These are phyloP conservation scores for Paracanthobrama guichenoti DNA, from an alignment of 2,113 vertebrate species.

Conservation along the genomic window DNA sequence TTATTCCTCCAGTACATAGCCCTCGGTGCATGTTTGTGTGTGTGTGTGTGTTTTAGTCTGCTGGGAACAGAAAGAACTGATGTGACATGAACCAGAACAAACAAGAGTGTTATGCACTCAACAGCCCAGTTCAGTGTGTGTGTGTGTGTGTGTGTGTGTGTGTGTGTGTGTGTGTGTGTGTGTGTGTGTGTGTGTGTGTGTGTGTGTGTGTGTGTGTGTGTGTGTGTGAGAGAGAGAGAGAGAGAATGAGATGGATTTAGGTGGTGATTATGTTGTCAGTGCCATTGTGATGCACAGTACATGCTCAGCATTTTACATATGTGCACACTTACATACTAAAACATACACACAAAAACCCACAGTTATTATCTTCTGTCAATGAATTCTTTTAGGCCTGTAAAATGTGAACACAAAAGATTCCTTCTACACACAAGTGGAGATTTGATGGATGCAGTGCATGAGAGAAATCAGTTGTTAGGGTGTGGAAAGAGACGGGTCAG, in stretches of 20 bases:
- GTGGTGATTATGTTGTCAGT: constrained; percentile 17
- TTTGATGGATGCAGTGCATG: background rate
- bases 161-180: background rate
- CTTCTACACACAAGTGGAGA: background rate
- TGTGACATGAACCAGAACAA: constrained; percentile 36
- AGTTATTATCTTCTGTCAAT: background rate
- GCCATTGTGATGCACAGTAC: background rate
- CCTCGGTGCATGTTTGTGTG: background rate
- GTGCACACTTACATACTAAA: background rate
- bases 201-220: background rate
- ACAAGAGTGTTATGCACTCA: constrained; percentile 32
- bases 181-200: background rate
- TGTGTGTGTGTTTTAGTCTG: constrained; percentile 4
- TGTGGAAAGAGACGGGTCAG: background rate
- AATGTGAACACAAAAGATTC: background rate
- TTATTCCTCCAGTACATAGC: background rate
- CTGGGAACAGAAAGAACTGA: constrained; percentile 28
- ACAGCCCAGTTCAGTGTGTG: background rate
- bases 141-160: background rate
- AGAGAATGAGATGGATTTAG: background rate
- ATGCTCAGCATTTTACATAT: background rate
- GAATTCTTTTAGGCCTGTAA: background rate
- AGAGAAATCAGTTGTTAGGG: background rate
- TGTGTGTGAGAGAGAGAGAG: background rate
- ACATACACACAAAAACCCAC: background rate